Percentiles rank a stretch among this genome's conserved stretches.
Evolutionary conservation across 2,113 vertebrate genomes (phyloP).

Genomic region (Tympanuchus pallidicinctus): DNA sequence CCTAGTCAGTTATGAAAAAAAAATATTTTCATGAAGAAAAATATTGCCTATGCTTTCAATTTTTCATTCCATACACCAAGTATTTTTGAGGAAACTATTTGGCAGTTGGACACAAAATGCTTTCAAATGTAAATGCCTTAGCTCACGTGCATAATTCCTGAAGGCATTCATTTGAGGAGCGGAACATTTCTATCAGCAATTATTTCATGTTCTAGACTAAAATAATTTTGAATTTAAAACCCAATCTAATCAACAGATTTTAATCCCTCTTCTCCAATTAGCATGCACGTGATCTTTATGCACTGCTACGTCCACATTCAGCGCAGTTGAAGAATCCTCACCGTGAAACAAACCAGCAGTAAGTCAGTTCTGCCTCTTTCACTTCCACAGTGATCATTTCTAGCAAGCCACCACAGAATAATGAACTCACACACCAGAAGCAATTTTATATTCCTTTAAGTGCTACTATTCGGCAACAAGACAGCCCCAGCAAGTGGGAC

Average conservation of each 20-base stretch:
- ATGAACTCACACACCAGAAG: neutral
- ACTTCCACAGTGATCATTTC: neutral
- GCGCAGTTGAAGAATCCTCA: neutral
- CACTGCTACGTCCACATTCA: neutral
- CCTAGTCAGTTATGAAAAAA: neutral
- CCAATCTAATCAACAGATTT: constrained; percentile 16
- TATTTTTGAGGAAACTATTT: neutral
- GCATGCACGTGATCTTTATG: neutral
- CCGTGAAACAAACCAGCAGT: neutral
- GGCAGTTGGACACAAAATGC: constrained; percentile 28
- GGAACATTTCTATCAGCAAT: neutral
- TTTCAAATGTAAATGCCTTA: constrained; percentile 39
- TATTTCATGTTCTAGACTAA: constrained; percentile 18
- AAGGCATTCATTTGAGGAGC: neutral
- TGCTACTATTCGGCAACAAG: neutral
- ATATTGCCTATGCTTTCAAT: neutral
- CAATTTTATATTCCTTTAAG: constrained; percentile 11
- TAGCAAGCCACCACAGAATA: neutral
- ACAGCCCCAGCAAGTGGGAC: neutral
- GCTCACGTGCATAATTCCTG: constrained; percentile 34
- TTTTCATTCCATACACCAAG: neutral
- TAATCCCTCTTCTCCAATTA: constrained; percentile 16
- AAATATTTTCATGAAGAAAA: neutral
- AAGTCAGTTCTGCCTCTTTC: neutral
- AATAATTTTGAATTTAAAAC: constrained; percentile 31